phyloP scores from a whole-genome alignment of 2,113 vertebrate species.

The Mohoua ochrocephala region DNA sequence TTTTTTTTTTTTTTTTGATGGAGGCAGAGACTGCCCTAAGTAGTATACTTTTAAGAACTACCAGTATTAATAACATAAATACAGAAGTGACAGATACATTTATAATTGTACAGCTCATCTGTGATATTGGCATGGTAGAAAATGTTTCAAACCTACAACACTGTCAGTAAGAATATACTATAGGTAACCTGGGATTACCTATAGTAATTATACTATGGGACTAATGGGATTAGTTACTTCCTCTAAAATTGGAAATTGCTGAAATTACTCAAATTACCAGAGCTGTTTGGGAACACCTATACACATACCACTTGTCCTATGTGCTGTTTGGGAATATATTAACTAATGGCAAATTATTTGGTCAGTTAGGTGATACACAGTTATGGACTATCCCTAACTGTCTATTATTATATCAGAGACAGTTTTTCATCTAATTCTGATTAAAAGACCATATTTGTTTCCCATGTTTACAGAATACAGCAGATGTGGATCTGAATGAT shows the following conservation, averaged over 20 bases:
- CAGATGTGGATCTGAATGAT: conserved; percentile 23
- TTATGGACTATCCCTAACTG: background rate
- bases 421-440: background rate
- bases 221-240: background rate
- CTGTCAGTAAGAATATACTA: conserved; percentile 1
- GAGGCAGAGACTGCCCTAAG: background rate
- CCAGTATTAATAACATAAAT: background rate
- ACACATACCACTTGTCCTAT: background rate
- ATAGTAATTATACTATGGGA: too few relatives aligned
- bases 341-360: background rate
- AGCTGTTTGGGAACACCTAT: background rate
- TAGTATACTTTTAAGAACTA: background rate
- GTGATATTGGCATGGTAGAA: background rate
- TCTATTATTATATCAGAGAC: background rate
- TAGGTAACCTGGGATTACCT: background rate
- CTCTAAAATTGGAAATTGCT: background rate
- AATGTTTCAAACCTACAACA: background rate
- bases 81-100: background rate
- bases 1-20: background rate
- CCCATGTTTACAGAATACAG: background rate
- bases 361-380: background rate
- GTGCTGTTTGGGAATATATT: background rate
- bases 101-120: background rate
- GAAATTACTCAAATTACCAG: conserved; percentile 1
- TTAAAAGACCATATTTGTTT: conserved; percentile 4